Percentiles rank a stretch among this genome's conserved stretches.
phyloP scores from a whole-genome alignment of 2,888 invertebrate genomes.

The Cheilosia variabilis region DNA sequence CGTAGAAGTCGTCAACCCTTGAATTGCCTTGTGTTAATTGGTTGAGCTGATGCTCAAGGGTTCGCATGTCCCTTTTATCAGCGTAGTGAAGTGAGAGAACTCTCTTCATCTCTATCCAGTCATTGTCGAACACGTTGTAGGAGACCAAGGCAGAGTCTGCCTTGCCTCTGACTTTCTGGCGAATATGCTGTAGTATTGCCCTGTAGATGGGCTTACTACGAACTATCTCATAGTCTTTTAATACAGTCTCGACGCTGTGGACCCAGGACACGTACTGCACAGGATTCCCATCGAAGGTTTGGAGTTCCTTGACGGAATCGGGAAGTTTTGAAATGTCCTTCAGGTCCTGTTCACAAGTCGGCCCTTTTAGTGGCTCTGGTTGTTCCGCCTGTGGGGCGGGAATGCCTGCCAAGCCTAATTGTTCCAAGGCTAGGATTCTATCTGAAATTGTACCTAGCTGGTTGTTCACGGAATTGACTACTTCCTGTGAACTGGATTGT shows the following conservation, averaged over 20 bases:
- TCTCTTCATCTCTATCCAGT: constrained; percentile 49
- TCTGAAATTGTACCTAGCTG: neutral
- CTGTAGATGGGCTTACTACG: no score
- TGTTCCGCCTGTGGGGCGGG: neutral
- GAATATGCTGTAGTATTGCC: no score
- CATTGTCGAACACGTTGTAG: no score
- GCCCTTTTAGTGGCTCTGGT: neutral
- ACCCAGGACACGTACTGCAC: neutral
- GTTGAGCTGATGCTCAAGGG: constrained; percentile 67
- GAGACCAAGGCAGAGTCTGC: no score
- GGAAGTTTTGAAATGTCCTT: constrained; percentile 35
- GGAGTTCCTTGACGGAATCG: constrained; percentile 52
- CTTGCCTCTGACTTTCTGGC: no score
- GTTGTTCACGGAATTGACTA: neutral
- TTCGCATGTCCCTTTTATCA: constrained; percentile 72
- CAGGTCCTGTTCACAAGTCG: neutral
- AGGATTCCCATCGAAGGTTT: neutral
- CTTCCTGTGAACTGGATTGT: neutral
- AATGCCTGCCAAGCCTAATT: neutral
- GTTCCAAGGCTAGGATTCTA: neutral
- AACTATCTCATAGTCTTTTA: neutral
- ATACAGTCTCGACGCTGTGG: neutral
- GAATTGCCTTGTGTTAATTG: constrained; percentile 5
- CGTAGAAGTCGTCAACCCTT: neutral
- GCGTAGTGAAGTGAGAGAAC: constrained; percentile 71